phyloP scores from a whole-genome alignment of 2,797 vertebrate genomes.

The Enteromius argenteus region DNA sequence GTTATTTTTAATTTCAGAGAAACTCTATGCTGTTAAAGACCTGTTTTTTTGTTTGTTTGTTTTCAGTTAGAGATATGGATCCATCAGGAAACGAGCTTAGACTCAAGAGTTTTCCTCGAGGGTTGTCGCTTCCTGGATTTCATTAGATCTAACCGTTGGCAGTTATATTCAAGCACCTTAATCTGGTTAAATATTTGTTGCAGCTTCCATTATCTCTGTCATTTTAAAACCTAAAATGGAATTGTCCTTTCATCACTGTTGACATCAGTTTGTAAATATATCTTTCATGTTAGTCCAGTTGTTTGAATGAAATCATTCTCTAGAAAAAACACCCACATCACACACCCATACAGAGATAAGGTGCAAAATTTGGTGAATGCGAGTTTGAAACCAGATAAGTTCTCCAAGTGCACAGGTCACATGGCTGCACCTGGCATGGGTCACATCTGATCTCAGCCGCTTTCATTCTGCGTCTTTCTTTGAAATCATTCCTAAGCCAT shows the following conservation, averaged over 20 bases:
- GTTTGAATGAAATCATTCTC: conserved; percentile 3
- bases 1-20: conserved; percentile 17
- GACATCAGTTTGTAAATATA: conserved; percentile 22
- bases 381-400: conserved; percentile 53
- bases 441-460: conserved; percentile 50
- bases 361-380: conserved; percentile 35
- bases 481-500: conserved; percentile 72
- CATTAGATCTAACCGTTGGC: conserved; percentile 18
- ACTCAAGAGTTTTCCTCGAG: conserved; percentile 39
- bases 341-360: neutral
- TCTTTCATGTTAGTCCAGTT: neutral
- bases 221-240: neutral
- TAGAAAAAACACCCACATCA: conserved; percentile 1
- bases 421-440: conserved; percentile 51
- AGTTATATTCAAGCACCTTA: conserved; percentile 23
- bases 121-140: conserved; percentile 54
- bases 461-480: conserved; percentile 56
- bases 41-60: neutral
- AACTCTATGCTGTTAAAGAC: conserved; percentile 7
- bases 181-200: conserved; percentile 34
- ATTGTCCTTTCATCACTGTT: conserved; percentile 8
- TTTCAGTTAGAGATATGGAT: conserved; percentile 14
- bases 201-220: neutral
- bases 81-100: conserved; percentile 40
- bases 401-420: conserved; percentile 9